Base-by-base conservation (phyloP, 2,888 invertebrate genomes). In the Netelia fuscicornis region DNA sequence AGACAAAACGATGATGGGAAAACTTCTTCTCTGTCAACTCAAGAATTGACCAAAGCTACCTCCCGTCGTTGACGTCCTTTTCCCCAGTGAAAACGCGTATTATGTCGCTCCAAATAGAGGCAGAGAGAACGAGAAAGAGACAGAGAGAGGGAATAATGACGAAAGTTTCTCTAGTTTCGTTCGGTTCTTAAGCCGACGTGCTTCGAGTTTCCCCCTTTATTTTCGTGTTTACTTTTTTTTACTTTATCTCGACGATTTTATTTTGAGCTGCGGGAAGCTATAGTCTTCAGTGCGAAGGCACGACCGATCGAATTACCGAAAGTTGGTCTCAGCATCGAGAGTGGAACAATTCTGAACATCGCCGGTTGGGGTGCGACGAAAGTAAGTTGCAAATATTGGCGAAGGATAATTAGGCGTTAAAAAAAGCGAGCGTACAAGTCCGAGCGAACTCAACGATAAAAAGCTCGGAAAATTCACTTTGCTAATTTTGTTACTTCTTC, bases 351-450 rank as follows among this genome's bases (percentile, higher is more conserved):
- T 48, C 71, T 91, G 17, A 58, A 80, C 0, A 89, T 91, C 17
- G 87, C 87, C 17, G 91, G 91, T 3, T 92, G 91, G 91, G 91
- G 91, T 25, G 86, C 89, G 17, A 81, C 67, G 0, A 8, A 84
- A 71, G 90, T 90, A 65, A 77, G 78, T 80, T 8, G 17, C 0
- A 64, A 25, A 23, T 42, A 13, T 9, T 23, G 6, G 17, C 20
- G 44, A 25, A 20, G 10, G n/a, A 20, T 11, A 42, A 68, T 44
- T 58, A 17, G 25, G 48, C 25, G 17, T 23, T 37, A 56, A 23
- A 2, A 54, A n/a, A 68, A 37, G 10, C n/a, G 17, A 23, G 11
- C 11, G 20, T 42, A 2, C n/a, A 11, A 13, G 20, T 54, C 48
- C 13, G 10, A 71, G 5, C 37, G 52, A 70, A 30, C 11, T 25